Evolutionary conservation across 1,140 invertebrate genomes (phyloP).

Genomic region (Eueides isabella): DNA sequence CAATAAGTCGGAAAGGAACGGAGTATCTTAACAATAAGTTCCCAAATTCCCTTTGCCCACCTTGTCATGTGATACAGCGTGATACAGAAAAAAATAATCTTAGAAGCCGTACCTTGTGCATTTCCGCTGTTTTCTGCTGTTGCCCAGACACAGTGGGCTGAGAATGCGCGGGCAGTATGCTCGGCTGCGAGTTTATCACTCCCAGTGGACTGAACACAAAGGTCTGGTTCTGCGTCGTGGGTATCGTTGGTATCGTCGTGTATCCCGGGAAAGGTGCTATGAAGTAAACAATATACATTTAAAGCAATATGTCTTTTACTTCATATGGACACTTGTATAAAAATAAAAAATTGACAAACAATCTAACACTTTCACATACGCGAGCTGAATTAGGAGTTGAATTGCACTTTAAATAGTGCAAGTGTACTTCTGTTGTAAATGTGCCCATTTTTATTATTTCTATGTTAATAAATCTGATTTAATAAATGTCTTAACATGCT

Average conservation of each 20-base stretch:
- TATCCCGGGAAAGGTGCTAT: constrained; percentile 85
- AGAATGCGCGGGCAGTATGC: constrained; percentile 83
- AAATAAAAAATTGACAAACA: constrained; percentile 7
- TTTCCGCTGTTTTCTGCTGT: constrained; percentile 78
- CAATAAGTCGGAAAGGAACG: too few species aligned
- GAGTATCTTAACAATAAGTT: too few species aligned
- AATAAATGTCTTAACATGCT: not conserved
- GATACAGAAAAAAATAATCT: too few species aligned
- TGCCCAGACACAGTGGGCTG: constrained; percentile 76
- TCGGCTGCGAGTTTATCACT: constrained; percentile 89
- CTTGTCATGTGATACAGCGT: too few species aligned
- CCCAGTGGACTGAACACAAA: constrained; percentile 89
- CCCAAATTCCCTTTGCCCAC: too few species aligned
- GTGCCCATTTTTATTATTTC: not conserved
- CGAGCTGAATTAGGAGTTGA: constrained; percentile 20
- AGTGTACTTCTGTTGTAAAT: not conserved
- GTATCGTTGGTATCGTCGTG: constrained; percentile 89
- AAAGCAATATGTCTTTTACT: not conserved
- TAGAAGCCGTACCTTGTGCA: constrained; percentile 72
- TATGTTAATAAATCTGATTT: not conserved
- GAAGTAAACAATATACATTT: not conserved
- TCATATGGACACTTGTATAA: not conserved
- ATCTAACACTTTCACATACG: constrained; percentile 29
- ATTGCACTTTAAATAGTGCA: not conserved
- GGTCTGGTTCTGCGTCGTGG: constrained; percentile 89